These are phyloP conservation scores for Caenorhabditis briggsae DNA, from an alignment of 1,140 invertebrate genomes.

Conservation along the genomic window DNA sequence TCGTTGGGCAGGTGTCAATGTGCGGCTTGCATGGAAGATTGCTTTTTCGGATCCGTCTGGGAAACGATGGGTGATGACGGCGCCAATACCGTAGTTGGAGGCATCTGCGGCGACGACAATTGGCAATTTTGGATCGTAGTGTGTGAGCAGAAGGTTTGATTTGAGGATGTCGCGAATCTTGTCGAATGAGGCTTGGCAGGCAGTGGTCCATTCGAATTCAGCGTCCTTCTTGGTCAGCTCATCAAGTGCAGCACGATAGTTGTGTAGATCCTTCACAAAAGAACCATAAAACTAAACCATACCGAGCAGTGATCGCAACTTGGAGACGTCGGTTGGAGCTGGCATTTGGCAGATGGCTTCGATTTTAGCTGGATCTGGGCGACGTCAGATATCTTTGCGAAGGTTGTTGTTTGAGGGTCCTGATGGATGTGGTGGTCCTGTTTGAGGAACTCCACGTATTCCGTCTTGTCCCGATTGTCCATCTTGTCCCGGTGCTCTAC, in stretches of 20 bases:
- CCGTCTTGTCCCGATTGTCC: too few species aligned
- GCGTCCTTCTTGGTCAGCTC: slow-evolving; percentile 72
- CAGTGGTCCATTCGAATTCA: slow-evolving; percentile 66
- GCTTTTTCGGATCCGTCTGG: slow-evolving; percentile 78
- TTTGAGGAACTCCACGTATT: too few species aligned
- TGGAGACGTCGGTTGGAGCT: slow-evolving; percentile 75
- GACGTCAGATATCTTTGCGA: slow-evolving; percentile 72
- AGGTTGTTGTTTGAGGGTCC: too few species aligned
- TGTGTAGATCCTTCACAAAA: slow-evolving; percentile 78
- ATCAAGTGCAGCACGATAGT: slow-evolving; percentile 77
- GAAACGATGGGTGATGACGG: slow-evolving; percentile 12
- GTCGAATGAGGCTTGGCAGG: slow-evolving; percentile 69
- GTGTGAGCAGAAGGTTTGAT: slow-evolving; percentile 72
- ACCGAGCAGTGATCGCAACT: slow-evolving; percentile 78
- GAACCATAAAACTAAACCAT: slow-evolving; percentile 79
- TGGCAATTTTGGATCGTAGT: slow-evolving; percentile 78
- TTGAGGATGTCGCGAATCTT: slow-evolving; percentile 73
- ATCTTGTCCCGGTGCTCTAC: too few species aligned
- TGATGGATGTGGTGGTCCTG: too few species aligned
- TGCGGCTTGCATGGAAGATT: slow-evolving; percentile 76
- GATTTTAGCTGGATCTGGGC: slow-evolving; percentile 79
- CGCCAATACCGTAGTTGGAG: slow-evolving; percentile 79
- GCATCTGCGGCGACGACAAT: slow-evolving; percentile 80
- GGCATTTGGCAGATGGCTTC: slow-evolving; percentile 78
- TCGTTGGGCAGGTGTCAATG: too few species aligned